Evolutionary conservation across 2,888 invertebrate genomes (phyloP), one percentile per base, ranked within the genome.

Genomic region (Andricus quercusramuli): DNA sequence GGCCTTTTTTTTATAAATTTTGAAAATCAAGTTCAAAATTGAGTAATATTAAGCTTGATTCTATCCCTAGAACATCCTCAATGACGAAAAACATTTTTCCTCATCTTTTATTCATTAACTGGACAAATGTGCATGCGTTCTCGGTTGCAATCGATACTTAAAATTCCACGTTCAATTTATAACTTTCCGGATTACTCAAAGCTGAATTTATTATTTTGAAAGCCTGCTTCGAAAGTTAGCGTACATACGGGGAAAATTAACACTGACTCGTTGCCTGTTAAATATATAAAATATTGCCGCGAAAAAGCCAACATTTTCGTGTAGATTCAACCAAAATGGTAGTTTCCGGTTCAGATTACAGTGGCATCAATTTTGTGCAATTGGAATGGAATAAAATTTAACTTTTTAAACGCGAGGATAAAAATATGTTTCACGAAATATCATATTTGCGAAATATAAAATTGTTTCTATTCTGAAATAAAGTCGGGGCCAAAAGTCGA

Each of bases 201-300:
- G 51, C 51, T 70, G 51, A 70, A 70, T 70, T 70, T 56, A 56
- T 70, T 70, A 56, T 70, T 70, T 56, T 20, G 29, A 70, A 32
- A 70, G 51, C 29, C 51, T 32, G 20, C 5, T 20, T 51, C 32
- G 51, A 70, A 32, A 68, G 25, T 47, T 68, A 25, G n/a, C 51
- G 9, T 6, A 62, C 25, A 25, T 22, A 5, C 13, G 56, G n/a
- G n/a, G 3, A 62, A 25, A 62, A 62, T 22, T 62, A 25, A 11
- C 8, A 11, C 13, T 59, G 22, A 11, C 22, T 59, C 59, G 59
- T 59, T 59, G 22, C 22, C 3, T 59, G 8, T 22, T 56, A 56
- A 3, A 8, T 9, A 59, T 11, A 59, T 59, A 9, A 59, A 59
- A 59, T 59, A 59, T 59, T 59, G 11, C 11, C 22, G 11, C 59